Evolutionary conservation across 1,140 invertebrate species (phyloP).

Genomic region (Brachionus rubens): DNA sequence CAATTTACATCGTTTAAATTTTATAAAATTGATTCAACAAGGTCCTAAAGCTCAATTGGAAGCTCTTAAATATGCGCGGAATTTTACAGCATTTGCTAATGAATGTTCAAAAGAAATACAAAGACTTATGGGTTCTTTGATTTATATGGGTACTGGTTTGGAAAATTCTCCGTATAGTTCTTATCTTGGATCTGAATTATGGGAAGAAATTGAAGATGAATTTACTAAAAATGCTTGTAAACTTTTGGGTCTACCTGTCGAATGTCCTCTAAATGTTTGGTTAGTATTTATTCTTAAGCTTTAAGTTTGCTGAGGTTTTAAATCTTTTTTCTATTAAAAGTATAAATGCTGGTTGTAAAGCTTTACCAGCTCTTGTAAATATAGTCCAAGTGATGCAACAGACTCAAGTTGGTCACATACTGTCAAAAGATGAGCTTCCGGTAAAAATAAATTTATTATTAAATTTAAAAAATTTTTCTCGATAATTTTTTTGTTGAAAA

Average conservation of each 20-base stretch:
- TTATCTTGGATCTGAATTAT: slow-evolving; percentile 73
- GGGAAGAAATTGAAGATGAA: slow-evolving; percentile 80
- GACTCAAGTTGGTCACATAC: slow-evolving; percentile 85
- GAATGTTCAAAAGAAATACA: slow-evolving; percentile 81
- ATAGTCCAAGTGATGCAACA: slow-evolving; percentile 93
- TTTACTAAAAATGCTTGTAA: slow-evolving; percentile 89
- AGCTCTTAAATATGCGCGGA: slow-evolving; percentile 81
- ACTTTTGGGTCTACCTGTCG: slow-evolving; percentile 80
- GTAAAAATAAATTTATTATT: slow-evolving; percentile 65
- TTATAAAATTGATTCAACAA: slow-evolving; percentile 70
- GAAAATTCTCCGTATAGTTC: slow-evolving; percentile 76
- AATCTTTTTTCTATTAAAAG: slow-evolving; percentile 60
- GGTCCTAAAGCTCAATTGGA: slow-evolving; percentile 68
- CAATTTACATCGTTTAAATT: slow-evolving; percentile 74
- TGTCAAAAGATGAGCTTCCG: slow-evolving; percentile 92
- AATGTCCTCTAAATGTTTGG: slow-evolving; percentile 73
- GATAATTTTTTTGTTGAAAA: slow-evolving; percentile 52
- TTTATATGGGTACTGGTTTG: slow-evolving; percentile 76
- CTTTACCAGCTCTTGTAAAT: slow-evolving; percentile 85
- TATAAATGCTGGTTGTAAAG: slow-evolving; percentile 84
- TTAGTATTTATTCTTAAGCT: slow-evolving; percentile 55
- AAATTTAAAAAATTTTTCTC: not conserved
- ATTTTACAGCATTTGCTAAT: slow-evolving; percentile 78
- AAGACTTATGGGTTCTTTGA: slow-evolving; percentile 78
- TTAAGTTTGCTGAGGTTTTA: slow-evolving; percentile 26